Conservation (phyloP, 2,113 vertebrate genomes). For the Edolisoma coerulescens region DNA sequence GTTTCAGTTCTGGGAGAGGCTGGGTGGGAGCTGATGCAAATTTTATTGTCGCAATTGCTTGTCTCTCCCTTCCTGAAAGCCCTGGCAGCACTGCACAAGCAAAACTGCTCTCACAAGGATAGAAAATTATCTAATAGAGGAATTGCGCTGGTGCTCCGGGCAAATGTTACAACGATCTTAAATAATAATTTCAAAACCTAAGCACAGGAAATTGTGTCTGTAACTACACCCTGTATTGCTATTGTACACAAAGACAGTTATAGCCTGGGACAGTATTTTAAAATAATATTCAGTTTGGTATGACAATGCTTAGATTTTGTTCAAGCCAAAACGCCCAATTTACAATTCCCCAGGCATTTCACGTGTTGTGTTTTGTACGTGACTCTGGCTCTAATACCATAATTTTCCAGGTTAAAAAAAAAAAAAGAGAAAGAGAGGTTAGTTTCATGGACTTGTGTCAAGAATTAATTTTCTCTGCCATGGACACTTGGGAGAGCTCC, state of each 20-base stretch:
- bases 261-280: constrained; percentile 31
- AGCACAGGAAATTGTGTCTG: constrained; percentile 59
- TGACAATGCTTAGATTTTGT: constrained; percentile 27
- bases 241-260: constrained; percentile 31
- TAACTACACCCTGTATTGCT: constrained; percentile 50
- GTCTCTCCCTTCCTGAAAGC: constrained; percentile 79
- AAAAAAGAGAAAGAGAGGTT: background rate
- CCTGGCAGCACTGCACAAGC: constrained; percentile 57
- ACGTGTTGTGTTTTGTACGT: background rate
- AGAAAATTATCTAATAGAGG: constrained; percentile 68
- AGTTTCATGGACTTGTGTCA: background rate
- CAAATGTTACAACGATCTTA: constrained; percentile 18
- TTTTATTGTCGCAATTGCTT: constrained; percentile 66
- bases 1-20: constrained; percentile 65
- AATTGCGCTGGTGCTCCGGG: constrained; percentile 31
- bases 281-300: background rate
- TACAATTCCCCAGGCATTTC: background rate
- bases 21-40: constrained; percentile 70
- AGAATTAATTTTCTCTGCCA: background rate
- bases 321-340: constrained; percentile 13
- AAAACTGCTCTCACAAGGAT: constrained; percentile 60
- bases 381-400: background rate
- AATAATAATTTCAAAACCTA: constrained; percentile 44
- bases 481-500: background rate
- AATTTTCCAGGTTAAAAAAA: background rate